Conservation (phyloP, 2,113 vertebrate species). For the Paracanthobrama guichenoti region DNA sequence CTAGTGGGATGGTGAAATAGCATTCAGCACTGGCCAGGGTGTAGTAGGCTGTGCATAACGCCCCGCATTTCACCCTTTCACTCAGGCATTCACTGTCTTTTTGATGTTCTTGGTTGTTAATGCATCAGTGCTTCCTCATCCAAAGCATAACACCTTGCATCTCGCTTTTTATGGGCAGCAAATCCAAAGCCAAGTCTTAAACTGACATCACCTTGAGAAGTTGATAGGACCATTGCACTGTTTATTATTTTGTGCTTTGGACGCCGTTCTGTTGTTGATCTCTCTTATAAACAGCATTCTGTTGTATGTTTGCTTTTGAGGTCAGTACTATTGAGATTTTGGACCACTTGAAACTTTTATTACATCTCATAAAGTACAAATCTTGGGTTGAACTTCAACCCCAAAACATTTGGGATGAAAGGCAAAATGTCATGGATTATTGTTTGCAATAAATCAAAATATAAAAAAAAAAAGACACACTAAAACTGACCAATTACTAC, state of each 20-base stretch:
- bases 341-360: slow-evolving; percentile 1
- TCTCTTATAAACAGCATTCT: slow-evolving; percentile 6
- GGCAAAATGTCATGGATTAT: background rate
- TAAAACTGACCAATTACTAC: background rate
- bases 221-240: slow-evolving; percentile 22
- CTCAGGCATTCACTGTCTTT: slow-evolving; percentile 44
- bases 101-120: slow-evolving; percentile 56
- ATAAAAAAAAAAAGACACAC: background rate
- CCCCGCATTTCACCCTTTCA: slow-evolving; percentile 48
- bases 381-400: background rate
- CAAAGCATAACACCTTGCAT: slow-evolving; percentile 42
- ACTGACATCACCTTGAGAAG: slow-evolving; percentile 40
- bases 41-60: slow-evolving; percentile 46
- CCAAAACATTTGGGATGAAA: background rate
- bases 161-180: slow-evolving; percentile 52
- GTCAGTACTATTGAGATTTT: background rate
- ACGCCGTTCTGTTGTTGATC: slow-evolving; percentile 13
- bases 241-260: slow-evolving; percentile 32
- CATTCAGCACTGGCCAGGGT: background rate
- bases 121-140: slow-evolving; percentile 48
- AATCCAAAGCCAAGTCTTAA: slow-evolving; percentile 15
- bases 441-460: background rate
- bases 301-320: background rate
- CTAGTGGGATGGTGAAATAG: slow-evolving; percentile 60
- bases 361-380: background rate